Evolutionary conservation across 2,113 vertebrate species (phyloP).

Genomic region (Parotia lawesii): DNA sequence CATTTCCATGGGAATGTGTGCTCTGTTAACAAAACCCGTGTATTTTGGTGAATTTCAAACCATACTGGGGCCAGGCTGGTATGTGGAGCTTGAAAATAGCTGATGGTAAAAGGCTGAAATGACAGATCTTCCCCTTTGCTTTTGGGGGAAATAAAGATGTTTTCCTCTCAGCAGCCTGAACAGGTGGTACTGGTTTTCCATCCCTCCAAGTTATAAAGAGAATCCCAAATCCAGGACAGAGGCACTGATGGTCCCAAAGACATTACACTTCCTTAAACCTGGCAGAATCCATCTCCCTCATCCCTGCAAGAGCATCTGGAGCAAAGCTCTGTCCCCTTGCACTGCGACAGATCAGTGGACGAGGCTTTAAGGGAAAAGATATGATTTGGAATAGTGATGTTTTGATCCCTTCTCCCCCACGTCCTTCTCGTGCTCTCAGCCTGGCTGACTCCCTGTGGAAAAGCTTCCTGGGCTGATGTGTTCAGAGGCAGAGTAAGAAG

Average conservation of each 20-base stretch:
- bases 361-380: not conserved
- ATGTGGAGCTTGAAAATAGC: not conserved
- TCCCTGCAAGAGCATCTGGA: not conserved
- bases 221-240: not conserved
- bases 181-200: not conserved
- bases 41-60: not conserved
- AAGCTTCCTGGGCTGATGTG: not conserved
- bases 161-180: not conserved
- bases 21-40: rapidly evolving
- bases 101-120: not conserved
- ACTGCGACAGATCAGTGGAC: not conserved
- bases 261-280: not conserved
- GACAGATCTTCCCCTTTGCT: not conserved
- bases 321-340: not conserved
- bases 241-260: not conserved
- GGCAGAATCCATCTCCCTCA: rapidly evolving
- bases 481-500: not conserved
- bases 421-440: rapidly evolving
- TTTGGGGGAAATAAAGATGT: not conserved
- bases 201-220: not conserved
- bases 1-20: rapidly evolving
- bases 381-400: not conserved
- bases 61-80: not conserved
- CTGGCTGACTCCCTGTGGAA: not conserved
- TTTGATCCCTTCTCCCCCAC: not conserved